phyloP scores from a whole-genome alignment of 2,888 invertebrate genomes.

The Alitta virens region DNA sequence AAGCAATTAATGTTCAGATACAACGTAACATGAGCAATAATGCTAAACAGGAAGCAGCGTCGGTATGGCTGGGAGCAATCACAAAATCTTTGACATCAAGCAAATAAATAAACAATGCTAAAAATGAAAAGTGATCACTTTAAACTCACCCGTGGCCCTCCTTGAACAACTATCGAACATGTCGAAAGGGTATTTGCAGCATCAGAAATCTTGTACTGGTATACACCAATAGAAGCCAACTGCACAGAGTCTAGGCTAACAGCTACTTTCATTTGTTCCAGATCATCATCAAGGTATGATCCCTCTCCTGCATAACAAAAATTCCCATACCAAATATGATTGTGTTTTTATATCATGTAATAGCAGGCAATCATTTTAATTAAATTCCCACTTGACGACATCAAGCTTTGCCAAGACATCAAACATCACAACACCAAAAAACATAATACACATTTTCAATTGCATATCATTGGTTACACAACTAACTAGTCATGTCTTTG shows the following conservation, averaged over 20 bases:
- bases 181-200: constrained; percentile 39
- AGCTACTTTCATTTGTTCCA: constrained; percentile 37
- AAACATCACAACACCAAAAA: no score
- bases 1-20: no score
- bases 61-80: no score
- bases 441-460: no score
- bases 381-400: no score
- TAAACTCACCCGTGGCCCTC: constrained; percentile 49
- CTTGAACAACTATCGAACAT: constrained; percentile 50
- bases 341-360: background rate
- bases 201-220: constrained; percentile 48
- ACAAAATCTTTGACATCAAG: no score
- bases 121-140: no score
- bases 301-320: constrained; percentile 28
- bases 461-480: no score
- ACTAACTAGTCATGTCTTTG: no score
- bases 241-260: constrained; percentile 45
- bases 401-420: background rate
- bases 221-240: constrained; percentile 50
- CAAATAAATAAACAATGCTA: no score
- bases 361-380: background rate
- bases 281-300: constrained; percentile 41
- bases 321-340: background rate
- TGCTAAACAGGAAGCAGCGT: no score
- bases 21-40: no score